These are phyloP conservation scores for Girardia tigrina DNA, from an alignment of 2,888 invertebrate species.

Conservation along the genomic window DNA sequence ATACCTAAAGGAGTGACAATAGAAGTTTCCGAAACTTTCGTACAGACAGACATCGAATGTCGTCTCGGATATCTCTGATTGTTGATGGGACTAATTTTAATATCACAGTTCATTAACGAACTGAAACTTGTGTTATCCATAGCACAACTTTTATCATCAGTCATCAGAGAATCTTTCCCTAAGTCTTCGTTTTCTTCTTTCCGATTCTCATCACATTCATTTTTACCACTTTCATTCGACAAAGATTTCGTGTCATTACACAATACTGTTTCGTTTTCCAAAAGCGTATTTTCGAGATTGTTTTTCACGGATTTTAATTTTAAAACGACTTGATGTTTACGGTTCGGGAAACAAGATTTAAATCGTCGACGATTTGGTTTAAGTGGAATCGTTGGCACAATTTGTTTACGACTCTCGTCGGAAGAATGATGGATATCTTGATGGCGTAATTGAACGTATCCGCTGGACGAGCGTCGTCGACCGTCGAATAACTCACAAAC, in stretches of 20 bases:
- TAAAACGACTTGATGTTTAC: neutral
- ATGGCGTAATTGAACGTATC: neutral
- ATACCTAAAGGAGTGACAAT: constrained; percentile 99
- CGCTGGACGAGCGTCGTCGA: neutral
- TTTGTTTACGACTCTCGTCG: neutral
- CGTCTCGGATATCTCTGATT: neutral
- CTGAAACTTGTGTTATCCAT: neutral
- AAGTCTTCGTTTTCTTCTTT: neutral
- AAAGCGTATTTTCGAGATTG: neutral
- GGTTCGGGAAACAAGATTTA: neutral
- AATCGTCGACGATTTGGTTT: neutral
- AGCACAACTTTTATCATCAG: neutral
- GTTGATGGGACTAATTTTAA: neutral
- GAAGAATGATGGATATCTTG: constrained; percentile 1
- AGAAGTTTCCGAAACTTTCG: constrained; percentile 39
- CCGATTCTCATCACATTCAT: neutral
- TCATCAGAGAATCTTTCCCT: neutral
- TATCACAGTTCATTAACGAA: neutral
- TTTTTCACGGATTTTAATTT: neutral
- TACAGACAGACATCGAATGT: neutral
- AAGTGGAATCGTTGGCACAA: neutral
- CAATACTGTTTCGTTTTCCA: neutral
- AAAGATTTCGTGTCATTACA: neutral
- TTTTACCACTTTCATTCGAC: neutral
- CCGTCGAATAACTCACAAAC: constrained; percentile 12